Evolutionary conservation across 2,888 invertebrate species (phyloP).

Genomic region (Bimastos eiseni): DNA sequence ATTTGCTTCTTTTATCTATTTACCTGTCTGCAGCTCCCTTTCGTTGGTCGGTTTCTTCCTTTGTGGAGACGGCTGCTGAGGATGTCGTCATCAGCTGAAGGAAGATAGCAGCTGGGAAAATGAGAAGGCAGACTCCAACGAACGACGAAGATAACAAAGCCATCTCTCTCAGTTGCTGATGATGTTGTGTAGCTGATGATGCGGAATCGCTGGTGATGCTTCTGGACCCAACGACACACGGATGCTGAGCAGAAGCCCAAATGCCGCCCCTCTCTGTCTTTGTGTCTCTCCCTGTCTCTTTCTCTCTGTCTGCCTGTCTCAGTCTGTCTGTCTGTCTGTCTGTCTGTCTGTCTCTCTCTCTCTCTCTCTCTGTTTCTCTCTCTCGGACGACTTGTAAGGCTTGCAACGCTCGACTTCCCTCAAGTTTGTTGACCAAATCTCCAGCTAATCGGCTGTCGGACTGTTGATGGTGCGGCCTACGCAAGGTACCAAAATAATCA

Average conservation of each 20-base stretch:
- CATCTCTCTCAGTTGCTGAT: not conserved
- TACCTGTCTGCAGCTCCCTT: not conserved
- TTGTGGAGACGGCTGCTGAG: not conserved
- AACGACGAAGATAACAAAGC: not conserved
- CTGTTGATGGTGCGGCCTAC: not conserved
- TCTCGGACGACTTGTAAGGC: not conserved
- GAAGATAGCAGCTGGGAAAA: not conserved
- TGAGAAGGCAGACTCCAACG: not conserved
- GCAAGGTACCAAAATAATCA: not conserved
- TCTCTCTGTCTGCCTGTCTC: not conserved
- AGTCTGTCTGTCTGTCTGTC: too few species aligned
- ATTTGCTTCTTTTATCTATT: not conserved
- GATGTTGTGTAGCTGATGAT: not conserved
- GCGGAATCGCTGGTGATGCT: too few species aligned
- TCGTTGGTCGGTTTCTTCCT: not conserved
- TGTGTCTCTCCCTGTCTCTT: not conserved
- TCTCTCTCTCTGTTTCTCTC: not conserved
- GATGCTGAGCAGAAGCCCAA: not conserved
- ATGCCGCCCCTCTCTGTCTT: not conserved
- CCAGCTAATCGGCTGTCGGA: not conserved
- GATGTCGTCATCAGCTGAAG: not conserved
- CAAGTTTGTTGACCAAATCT: not conserved
- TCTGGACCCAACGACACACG: not conserved
- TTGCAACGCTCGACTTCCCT: not conserved
- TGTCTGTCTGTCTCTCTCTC: not conserved